Evolutionary conservation across 2,113 vertebrate species (phyloP).

Genomic region (Salvelinus fontinalis): DNA sequence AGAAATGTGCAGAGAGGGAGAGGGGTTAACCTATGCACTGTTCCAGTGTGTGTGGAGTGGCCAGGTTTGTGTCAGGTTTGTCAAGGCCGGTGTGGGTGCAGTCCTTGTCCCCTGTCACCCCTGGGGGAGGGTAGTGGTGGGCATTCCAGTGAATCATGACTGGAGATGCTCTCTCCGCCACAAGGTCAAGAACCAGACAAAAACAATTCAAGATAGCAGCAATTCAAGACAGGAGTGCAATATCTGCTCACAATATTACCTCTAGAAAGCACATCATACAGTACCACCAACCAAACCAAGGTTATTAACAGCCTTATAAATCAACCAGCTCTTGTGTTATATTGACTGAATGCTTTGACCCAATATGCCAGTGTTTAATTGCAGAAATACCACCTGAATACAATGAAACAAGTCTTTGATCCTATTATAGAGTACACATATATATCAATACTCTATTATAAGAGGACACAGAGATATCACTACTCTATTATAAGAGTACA

Average conservation of each 20-base stretch:
- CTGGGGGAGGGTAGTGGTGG: neutral
- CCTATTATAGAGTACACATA: constrained; percentile 39
- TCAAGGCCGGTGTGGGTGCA: too few relatives aligned
- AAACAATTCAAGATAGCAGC: neutral
- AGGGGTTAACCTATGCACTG: too few relatives aligned
- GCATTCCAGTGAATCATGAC: neutral
- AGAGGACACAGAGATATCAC: constrained; percentile 19
- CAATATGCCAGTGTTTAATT: constrained; percentile 32
- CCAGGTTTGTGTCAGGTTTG: too few relatives aligned
- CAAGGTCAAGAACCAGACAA: neutral
- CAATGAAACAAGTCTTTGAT: constrained; percentile 56
- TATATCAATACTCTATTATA: constrained; percentile 8
- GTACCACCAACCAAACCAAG: neutral
- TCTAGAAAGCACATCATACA: neutral
- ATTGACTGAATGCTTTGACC: constrained; percentile 43
- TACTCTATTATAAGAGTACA: constrained; percentile 26
- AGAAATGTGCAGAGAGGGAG: too few relatives aligned
- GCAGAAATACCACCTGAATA: constrained; percentile 34
- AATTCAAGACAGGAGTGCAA: neutral
- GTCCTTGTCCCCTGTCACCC: neutral
- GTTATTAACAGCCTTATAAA: constrained; percentile 22
- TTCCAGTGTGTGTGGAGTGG: too few relatives aligned
- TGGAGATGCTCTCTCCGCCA: neutral
- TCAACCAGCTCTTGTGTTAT: neutral
- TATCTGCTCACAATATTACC: neutral